Conservation (phyloP, 1,140 invertebrate genomes). For the Kradibia gibbosae region DNA sequence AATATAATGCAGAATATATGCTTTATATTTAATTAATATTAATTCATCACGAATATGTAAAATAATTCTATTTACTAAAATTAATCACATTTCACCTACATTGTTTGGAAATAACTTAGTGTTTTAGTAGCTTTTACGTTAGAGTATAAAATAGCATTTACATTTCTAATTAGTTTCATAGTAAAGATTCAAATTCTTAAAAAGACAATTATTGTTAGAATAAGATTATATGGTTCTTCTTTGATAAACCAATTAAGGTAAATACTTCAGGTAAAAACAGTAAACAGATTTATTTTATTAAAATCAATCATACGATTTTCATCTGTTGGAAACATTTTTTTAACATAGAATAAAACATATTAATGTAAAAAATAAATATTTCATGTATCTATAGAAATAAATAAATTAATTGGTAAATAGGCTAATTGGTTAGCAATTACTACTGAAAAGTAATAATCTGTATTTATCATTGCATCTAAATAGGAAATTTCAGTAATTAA, state of each 20-base stretch:
- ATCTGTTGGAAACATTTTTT: no score
- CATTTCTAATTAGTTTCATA: not conserved
- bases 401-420: no score
- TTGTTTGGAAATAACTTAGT: conserved; percentile 12
- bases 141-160: conserved; percentile 8
- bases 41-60: not conserved
- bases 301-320: no score
- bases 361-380: no score
- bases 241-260: not conserved
- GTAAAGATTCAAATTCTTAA: not conserved
- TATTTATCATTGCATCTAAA: no score
- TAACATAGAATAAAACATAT: no score
- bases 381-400: no score
- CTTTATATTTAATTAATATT: no score
- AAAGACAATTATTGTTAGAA: conserved; percentile 5
- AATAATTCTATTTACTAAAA: not conserved
- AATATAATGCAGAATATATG: not conserved
- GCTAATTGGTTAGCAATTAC: no score
- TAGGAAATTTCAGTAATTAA: no score
- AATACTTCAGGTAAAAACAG: not conserved
- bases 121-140: not conserved
- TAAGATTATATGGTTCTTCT: not conserved
- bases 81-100: conserved; percentile 5
- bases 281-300: not conserved
- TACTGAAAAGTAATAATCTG: no score